A percentile compares a stretch with the other conserved stretches of the same genome.
phyloP scores from a whole-genome alignment of 2,797 vertebrate genomes.

The Saguinus oedipus region DNA sequence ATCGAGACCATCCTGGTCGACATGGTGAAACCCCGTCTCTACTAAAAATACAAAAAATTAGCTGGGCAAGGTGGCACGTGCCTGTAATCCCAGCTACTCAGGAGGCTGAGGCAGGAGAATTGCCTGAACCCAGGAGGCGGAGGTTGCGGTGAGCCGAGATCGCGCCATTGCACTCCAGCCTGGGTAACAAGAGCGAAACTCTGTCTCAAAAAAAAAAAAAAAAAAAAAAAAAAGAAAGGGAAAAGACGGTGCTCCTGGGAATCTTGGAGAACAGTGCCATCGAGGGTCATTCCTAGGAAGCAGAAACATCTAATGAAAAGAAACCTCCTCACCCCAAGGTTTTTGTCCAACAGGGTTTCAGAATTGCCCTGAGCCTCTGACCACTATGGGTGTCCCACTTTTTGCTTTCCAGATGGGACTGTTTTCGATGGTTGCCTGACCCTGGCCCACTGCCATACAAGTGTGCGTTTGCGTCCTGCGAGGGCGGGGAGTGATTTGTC shows the following conservation, averaged over 20 bases:
- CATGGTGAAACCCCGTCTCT: no score
- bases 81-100: no score
- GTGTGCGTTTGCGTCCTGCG: rapidly evolving
- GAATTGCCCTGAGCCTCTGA: not conserved
- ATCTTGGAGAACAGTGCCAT: not conserved
- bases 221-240: no score
- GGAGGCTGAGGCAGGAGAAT: no score
- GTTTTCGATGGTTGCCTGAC: not conserved
- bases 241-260: not conserved
- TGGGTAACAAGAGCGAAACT: no score
- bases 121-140: no score
- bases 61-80: no score
- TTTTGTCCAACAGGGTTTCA: not conserved
- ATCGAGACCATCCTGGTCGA: no score
- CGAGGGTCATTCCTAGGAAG: not conserved
- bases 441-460: not conserved
- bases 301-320: not conserved
- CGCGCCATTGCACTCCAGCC: no score
- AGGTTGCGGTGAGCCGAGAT: no score
- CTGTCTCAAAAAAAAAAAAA: no score
- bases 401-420: not conserved
- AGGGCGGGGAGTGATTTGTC: rapidly evolving
- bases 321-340: not conserved
- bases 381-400: not conserved
- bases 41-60: no score